A percentile compares a stretch with the other conserved stretches of the same genome.
Conservation (phyloP, 2,888 invertebrate species). For the Steinernema carpocapsae region DNA sequence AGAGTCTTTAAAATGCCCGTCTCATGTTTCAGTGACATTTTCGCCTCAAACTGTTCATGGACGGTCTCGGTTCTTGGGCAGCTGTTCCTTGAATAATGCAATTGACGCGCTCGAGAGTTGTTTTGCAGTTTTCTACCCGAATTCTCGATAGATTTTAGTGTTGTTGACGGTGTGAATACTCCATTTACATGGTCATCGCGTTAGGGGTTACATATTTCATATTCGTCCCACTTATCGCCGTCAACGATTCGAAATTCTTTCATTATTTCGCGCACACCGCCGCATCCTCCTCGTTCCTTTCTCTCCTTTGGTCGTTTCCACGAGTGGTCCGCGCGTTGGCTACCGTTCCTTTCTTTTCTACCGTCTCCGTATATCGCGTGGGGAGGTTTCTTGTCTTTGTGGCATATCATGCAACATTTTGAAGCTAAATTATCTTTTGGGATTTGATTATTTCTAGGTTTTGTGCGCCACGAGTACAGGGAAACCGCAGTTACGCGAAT, state of each 20-base stretch:
- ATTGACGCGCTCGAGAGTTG: slow-evolving; percentile 7
- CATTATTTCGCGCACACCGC: slow-evolving; percentile 30
- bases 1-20: not conserved
- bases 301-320: not conserved
- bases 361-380: not conserved
- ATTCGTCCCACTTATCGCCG: slow-evolving; percentile 33
- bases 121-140: not conserved
- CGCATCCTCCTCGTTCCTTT: slow-evolving; percentile 29
- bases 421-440: not conserved
- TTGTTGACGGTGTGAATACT: not conserved
- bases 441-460: too few species aligned
- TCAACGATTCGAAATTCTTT: slow-evolving; percentile 18
- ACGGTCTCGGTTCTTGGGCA: not conserved
- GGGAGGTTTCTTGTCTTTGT: not conserved
- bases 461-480: too few species aligned
- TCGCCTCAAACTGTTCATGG: not conserved
- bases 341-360: slow-evolving; percentile 24
- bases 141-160: not conserved
- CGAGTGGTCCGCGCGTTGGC: slow-evolving; percentile 18
- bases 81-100: slow-evolving; percentile 15
- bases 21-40: not conserved
- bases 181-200: not conserved
- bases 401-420: not conserved
- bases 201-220: slow-evolving; percentile 27
- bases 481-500: too few species aligned